Percentiles rank a stretch among this genome's conserved stretches.
Conservation (phyloP, 2,888 invertebrate genomes). For the Cephus rjabovi region DNA sequence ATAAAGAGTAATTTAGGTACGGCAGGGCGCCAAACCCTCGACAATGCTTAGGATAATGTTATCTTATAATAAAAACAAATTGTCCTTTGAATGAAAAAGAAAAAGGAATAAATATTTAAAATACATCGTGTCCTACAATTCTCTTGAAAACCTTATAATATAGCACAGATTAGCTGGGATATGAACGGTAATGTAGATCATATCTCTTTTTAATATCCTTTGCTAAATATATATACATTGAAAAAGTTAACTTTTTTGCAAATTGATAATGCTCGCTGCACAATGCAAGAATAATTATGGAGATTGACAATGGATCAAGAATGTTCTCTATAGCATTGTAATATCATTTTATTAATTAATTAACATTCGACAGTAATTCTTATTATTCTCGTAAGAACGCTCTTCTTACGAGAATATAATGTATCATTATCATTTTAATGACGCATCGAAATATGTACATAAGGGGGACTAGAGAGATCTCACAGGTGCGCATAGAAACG, state of each 20-base stretch:
- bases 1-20: constrained; percentile 66
- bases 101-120: constrained; percentile 67
- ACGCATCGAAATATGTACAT: background rate
- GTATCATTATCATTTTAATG: background rate
- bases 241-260: background rate
- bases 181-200: too few relatives aligned
- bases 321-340: background rate
- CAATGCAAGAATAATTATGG: background rate
- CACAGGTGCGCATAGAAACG: background rate
- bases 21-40: constrained; percentile 56
- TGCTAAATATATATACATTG: background rate
- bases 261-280: background rate
- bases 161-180: background rate
- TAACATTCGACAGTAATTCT: background rate
- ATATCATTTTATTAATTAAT: background rate
- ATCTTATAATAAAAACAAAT: constrained; percentile 66
- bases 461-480: background rate
- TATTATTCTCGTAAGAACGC: background rate
- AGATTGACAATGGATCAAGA: background rate
- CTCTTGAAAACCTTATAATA: background rate
- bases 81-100: constrained; percentile 62
- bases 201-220: too few relatives aligned
- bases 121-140: constrained; percentile 43
- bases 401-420: background rate
- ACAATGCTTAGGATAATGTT: constrained; percentile 67